Percentiles rank a stretch among this genome's conserved stretches.
Evolutionary conservation across 1,140 invertebrate species (phyloP).

Genomic region (Drosophila repleta): DNA sequence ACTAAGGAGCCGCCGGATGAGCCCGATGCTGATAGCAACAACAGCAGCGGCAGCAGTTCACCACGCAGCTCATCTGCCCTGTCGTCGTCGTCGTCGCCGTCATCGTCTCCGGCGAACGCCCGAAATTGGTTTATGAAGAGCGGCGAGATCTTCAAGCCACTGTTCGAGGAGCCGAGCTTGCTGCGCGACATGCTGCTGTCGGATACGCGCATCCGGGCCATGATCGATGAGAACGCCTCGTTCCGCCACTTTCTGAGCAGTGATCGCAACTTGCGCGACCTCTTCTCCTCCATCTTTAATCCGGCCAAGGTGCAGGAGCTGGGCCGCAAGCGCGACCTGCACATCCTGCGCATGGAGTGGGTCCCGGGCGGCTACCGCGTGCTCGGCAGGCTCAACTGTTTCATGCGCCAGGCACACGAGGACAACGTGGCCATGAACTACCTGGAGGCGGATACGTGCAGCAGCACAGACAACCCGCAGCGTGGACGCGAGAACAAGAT

Average conservation of each 20-base stretch:
- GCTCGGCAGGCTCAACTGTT: slow-evolving; percentile 17
- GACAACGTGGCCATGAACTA: slow-evolving; percentile 52
- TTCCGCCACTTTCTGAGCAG: slow-evolving; percentile 55
- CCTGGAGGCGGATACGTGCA: not conserved
- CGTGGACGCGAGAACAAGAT: slow-evolving; percentile 52
- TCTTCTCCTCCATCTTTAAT: slow-evolving; percentile 35
- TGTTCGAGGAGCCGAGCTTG: slow-evolving; percentile 26
- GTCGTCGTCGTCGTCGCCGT: too few relatives aligned
- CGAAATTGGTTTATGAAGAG: not conserved
- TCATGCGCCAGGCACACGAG: slow-evolving; percentile 45
- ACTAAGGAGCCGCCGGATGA: not conserved
- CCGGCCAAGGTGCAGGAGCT: slow-evolving; percentile 53
- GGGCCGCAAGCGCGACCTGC: slow-evolving; percentile 49
- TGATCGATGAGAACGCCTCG: slow-evolving; percentile 38
- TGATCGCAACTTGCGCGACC: slow-evolving; percentile 54
- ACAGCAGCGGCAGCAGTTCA: not conserved
- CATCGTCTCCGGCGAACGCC: not conserved
- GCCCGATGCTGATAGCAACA: not conserved
- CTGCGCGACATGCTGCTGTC: slow-evolving; percentile 37
- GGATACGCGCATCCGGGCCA: slow-evolving; percentile 28
- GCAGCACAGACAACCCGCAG: slow-evolving; percentile 37
- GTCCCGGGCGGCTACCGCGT: slow-evolving; percentile 40
- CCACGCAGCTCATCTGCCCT: not conserved
- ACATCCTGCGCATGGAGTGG: slow-evolving; percentile 52
- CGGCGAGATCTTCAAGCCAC: not conserved